A percentile compares a stretch with the other conserved stretches of the same genome.
Evolutionary conservation across 2,888 invertebrate genomes (phyloP).

Genomic region (Diachrysia chrysitis): DNA sequence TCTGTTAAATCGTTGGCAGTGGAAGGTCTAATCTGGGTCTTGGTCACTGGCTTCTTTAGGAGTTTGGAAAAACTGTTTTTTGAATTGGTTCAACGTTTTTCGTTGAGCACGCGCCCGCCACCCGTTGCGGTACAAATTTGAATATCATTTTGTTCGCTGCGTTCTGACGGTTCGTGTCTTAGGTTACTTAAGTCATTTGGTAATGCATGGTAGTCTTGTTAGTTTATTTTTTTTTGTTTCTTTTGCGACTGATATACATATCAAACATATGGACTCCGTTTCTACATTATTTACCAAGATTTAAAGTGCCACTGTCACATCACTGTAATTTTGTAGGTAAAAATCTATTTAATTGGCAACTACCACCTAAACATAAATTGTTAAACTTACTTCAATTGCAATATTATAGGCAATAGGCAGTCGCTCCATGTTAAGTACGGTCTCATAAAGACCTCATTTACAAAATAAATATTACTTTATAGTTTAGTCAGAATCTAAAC

Average conservation of each 20-base stretch:
- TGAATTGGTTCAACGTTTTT: slow-evolving; percentile 73
- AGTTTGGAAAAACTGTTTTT: slow-evolving; percentile 74
- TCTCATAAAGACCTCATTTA: too few relatives aligned
- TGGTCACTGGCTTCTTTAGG: slow-evolving; percentile 78
- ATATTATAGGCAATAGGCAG: too few relatives aligned
- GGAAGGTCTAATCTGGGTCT: slow-evolving; percentile 76
- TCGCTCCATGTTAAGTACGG: too few relatives aligned
- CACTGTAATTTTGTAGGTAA: too few relatives aligned
- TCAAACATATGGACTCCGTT: too few relatives aligned
- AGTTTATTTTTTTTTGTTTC: slow-evolving; percentile 7
- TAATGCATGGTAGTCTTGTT: slow-evolving; percentile 24
- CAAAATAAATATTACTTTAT: too few relatives aligned
- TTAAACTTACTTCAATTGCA: neutral
- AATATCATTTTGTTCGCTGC: slow-evolving; percentile 58
- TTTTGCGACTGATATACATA: too few relatives aligned
- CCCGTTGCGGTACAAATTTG: slow-evolving; percentile 71
- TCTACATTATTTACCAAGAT: too few relatives aligned
- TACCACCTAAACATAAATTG: too few relatives aligned
- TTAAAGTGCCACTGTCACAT: too few relatives aligned
- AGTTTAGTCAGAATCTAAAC: too few relatives aligned
- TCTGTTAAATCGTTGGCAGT: slow-evolving; percentile 50
- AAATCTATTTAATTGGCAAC: too few relatives aligned
- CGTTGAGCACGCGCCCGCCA: slow-evolving; percentile 73
- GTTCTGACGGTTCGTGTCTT: slow-evolving; percentile 36
- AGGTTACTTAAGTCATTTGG: slow-evolving; percentile 28